These are phyloP conservation scores for Geopemphigus sp. DNA, from an alignment of 1,140 invertebrate species.

Conservation along the genomic window DNA sequence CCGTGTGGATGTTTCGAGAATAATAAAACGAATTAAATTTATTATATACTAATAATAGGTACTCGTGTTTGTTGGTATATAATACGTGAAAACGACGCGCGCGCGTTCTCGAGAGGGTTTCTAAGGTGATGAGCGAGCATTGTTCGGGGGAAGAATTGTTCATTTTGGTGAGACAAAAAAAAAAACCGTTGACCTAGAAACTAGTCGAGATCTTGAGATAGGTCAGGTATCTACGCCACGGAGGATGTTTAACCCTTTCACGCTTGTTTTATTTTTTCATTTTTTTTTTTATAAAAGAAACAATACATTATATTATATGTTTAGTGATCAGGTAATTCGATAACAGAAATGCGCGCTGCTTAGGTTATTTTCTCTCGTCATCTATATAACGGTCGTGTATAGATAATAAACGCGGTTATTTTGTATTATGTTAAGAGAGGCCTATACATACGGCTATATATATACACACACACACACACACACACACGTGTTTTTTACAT, in stretches of 20 bases:
- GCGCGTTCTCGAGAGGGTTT: neutral
- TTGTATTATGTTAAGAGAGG: constrained; percentile 17
- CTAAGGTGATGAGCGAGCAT: neutral
- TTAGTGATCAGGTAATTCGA: constrained; percentile 36
- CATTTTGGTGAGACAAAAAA: constrained; percentile 25
- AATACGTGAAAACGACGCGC: neutral
- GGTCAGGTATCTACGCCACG: constrained; percentile 11
- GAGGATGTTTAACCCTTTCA: constrained; percentile 14
- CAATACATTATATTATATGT: constrained; percentile 30
- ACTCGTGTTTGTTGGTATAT: no score
- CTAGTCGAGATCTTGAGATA: constrained; percentile 42
- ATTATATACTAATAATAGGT: no score
- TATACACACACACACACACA: neutral
- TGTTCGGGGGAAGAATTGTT: neutral
- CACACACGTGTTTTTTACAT: neutral
- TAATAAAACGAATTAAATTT: no score
- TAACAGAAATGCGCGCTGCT: neutral
- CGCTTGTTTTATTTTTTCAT: neutral
- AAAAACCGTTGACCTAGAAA: constrained; percentile 31
- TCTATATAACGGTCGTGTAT: neutral
- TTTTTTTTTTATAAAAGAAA: neutral
- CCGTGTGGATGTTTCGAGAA: no score
- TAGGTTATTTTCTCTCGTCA: constrained; percentile 7
- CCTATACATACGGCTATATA: neutral
- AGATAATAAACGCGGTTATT: neutral